Evolutionary conservation across 2,797 vertebrate genomes (phyloP).

Genomic region (Anas bahamensis): DNA sequence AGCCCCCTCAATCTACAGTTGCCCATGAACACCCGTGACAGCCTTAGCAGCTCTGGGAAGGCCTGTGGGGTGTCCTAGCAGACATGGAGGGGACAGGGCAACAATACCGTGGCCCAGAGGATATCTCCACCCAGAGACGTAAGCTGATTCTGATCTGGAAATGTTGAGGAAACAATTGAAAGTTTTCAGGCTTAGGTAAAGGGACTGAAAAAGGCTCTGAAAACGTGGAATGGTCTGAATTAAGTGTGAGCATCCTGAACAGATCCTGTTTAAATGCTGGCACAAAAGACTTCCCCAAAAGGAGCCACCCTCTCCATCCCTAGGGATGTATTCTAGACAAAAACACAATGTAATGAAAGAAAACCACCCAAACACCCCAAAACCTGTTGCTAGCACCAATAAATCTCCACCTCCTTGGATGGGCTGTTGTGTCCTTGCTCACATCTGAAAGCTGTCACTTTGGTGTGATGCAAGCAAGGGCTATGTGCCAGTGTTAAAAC

Average conservation of each 20-base stretch:
- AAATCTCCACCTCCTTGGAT: not conserved
- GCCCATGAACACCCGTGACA: not conserved
- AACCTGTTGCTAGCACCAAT: not conserved
- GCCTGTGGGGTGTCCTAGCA: not conserved
- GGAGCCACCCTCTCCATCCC: not conserved
- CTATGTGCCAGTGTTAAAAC: rapidly evolving
- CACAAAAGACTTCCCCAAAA: not conserved
- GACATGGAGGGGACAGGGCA: not conserved
- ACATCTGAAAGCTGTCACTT: not conserved
- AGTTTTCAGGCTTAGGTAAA: constrained; percentile 43
- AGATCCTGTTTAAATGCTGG: constrained; percentile 31
- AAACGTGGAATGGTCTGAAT: not conserved
- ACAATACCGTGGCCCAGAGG: constrained; percentile 13
- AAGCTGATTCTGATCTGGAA: constrained; percentile 44
- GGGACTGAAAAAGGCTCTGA: constrained; percentile 18
- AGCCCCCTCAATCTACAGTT: not conserved
- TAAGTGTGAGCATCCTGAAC: constrained; percentile 51
- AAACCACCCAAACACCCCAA: not conserved
- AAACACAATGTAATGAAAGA: not conserved
- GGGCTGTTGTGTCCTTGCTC: rapidly evolving
- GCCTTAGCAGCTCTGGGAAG: not conserved
- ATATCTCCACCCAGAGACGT: constrained; percentile 41
- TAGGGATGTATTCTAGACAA: not conserved
- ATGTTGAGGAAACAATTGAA: constrained; percentile 36
- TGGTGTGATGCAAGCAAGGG: not conserved